Conservation (phyloP, 2,797 vertebrate species). For the Carduelis carduelis region DNA sequence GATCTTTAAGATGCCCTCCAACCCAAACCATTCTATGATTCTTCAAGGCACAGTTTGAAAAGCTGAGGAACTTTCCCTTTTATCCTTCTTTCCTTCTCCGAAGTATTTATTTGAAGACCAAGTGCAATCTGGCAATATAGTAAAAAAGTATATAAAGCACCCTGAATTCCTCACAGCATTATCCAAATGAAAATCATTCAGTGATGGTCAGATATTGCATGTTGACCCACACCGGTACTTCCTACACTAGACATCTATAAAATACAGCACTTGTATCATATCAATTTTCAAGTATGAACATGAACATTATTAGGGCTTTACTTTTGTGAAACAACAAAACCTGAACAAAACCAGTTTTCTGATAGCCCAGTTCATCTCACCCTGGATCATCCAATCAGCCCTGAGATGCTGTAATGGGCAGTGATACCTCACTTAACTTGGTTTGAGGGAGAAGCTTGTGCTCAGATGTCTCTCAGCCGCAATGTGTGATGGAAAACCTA, state of each 20-base stretch:
- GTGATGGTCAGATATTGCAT: background rate
- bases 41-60: background rate
- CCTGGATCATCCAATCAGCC: background rate
- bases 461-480: background rate
- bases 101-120: background rate
- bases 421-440: background rate
- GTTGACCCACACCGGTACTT: background rate
- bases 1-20: background rate
- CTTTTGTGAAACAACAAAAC: background rate
- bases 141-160: background rate
- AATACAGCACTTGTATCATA: background rate
- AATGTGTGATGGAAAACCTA: background rate
- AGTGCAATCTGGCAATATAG: background rate
- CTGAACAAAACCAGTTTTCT: background rate
- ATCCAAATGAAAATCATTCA: background rate
- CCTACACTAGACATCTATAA: background rate
- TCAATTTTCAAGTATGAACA: background rate
- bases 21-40: background rate
- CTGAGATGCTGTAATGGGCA: background rate
- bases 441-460: background rate
- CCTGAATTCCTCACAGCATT: background rate
- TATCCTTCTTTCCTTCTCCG: background rate
- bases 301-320: background rate
- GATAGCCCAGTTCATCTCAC: background rate
- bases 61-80: background rate